Evolutionary conservation across 2,113 vertebrate species (phyloP).

Genomic region (Xenopus tropicalis): UCB_Xtro_10.0 CM004446.2:79414501-79415000

Average conservation of each 20-base stretch:
- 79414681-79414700: constrained; percentile 2
- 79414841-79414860: not conserved
- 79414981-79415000: constrained; percentile 46
- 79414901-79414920: constrained; percentile 37
- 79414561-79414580: too few relatives aligned
- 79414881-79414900: constrained; percentile 17
- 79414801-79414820: not conserved
- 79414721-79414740: not conserved
- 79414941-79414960: constrained; percentile 34
- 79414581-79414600: constrained; percentile 5
- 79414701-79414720: not conserved
- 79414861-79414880: constrained; percentile 9
- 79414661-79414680: constrained; percentile 20
- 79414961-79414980: constrained; percentile 46
- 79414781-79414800: constrained; percentile 16
- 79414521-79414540: too few relatives aligned
- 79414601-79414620: constrained; percentile 18
- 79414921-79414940: constrained; percentile 28
- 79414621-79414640: constrained; percentile 1
- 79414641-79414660: not conserved
- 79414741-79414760: constrained; percentile 24
- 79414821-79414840: not conserved
- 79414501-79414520: too few relatives aligned
- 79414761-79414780: constrained; percentile 13
- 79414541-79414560: too few relatives aligned